Evolutionary conservation across 2,113 vertebrate species (phyloP).

Genomic region (Psephotus haematonotus): DNA sequence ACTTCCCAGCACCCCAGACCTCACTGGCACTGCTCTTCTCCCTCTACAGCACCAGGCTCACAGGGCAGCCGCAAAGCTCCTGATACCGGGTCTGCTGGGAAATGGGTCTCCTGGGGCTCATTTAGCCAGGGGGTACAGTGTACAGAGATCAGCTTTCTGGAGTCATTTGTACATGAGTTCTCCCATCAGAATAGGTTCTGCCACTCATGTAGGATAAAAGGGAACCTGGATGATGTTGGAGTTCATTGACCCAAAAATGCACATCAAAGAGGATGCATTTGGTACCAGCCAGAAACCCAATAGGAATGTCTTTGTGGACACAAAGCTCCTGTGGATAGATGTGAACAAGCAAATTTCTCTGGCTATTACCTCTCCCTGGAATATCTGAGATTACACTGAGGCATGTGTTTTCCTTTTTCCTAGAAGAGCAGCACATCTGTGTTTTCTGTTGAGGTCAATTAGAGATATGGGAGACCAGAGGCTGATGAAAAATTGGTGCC

Average conservation of each 20-base stretch:
- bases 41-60: rapidly evolving
- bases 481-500: neutral
- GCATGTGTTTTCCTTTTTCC: neutral
- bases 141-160: neutral
- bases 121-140: neutral
- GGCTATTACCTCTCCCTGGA: neutral
- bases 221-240: neutral
- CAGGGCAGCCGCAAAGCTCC: neutral
- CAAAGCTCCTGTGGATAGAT: neutral
- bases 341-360: neutral
- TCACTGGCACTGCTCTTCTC: neutral
- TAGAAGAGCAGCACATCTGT: neutral
- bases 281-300: neutral
- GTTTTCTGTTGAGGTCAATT: constrained; percentile 15
- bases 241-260: constrained; percentile 29
- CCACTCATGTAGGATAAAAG: neutral
- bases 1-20: neutral
- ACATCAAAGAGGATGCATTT: neutral
- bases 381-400: neutral
- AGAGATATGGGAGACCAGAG: neutral
- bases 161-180: neutral
- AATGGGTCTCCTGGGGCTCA: neutral
- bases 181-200: neutral
- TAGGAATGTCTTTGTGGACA: neutral
- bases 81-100: neutral